phyloP scores from a whole-genome alignment of 1,140 invertebrate species.

The Drosophila parabipectinata region DNA sequence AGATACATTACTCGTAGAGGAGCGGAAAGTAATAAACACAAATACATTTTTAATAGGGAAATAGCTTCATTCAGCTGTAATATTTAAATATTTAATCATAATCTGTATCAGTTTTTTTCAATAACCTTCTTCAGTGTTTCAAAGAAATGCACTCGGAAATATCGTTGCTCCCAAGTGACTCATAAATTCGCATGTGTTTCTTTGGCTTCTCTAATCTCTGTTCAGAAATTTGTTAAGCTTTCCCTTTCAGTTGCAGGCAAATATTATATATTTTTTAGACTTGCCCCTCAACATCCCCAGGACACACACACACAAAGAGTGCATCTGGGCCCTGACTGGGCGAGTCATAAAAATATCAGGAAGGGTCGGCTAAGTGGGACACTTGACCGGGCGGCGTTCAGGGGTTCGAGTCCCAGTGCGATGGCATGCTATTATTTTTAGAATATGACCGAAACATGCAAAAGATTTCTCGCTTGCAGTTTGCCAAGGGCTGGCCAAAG shows the following conservation, averaged over 20 bases:
- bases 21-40: not conserved
- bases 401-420: constrained; percentile 19
- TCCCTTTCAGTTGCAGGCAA: constrained; percentile 70
- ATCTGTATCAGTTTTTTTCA: not conserved
- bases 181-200: constrained; percentile 41
- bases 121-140: not conserved
- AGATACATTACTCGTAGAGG: constrained; percentile 1
- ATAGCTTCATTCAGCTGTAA: not conserved
- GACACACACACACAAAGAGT: constrained; percentile 8
- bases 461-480: constrained; percentile 75
- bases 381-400: constrained; percentile 60
- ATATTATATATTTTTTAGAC: constrained; percentile 68
- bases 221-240: constrained; percentile 74
- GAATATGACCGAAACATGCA: constrained; percentile 83
- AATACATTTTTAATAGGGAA: not conserved
- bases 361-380: constrained; percentile 71
- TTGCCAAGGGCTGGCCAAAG: constrained; percentile 31
- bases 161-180: constrained; percentile 7
- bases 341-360: constrained; percentile 68
- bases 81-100: not conserved
- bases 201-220: constrained; percentile 61
- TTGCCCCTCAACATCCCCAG: not conserved
- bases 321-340: constrained; percentile 43
- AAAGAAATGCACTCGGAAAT: not conserved
- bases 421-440: constrained; percentile 74